Base-by-base conservation (phyloP, 2,113 vertebrate species). In the Noctilio leporinus region DNA sequence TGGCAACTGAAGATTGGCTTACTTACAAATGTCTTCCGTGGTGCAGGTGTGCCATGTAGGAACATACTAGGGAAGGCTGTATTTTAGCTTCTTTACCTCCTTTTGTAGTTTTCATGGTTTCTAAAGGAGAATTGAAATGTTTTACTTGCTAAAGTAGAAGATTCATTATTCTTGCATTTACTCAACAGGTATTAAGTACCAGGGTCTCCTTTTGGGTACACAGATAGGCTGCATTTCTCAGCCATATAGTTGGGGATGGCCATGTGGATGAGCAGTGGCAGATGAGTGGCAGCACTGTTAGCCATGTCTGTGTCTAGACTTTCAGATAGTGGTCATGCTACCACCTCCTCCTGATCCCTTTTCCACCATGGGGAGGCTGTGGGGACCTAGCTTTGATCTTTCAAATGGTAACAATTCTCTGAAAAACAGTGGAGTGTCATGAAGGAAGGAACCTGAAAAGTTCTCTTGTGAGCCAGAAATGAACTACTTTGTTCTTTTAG, bases 131-230 rank as follows among this genome's bases (percentile, higher is more conserved):
- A 55, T 0, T 15, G 19, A 86, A 86, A 69, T 86, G 24, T 86
- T 85, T 85, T 94, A 53, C 77, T 70, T 72, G n/a, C 49, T 85
- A 43, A 75, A 43, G 24, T 33, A 57, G 91, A 67, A 87, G 55
- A 59, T 26, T 70, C 45, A 33, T 53, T 62, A 26, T 53, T 49
- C 17, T 49, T 40, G 35, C 10, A 75, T 70, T 80, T 77, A 35
- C 69, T 92, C 30, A 55, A 55, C 1, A 51, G 30, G 47, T 35
- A 49, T 20, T 16, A 35, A 84, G 51, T 43, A 10, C 53, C 28
- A 24, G 35, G 30, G 51, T 22, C 20, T 70, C 59, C 43, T 89
- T 16, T 70, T 22, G n/a, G 15, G 26, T 10, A 11, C 22, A 30
- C 2, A 33, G 47, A 26, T 19, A 49, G 64, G 22, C 45, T 55